Conservation (phyloP, 2,888 invertebrate genomes). For the Sthenelais limicola region DNA sequence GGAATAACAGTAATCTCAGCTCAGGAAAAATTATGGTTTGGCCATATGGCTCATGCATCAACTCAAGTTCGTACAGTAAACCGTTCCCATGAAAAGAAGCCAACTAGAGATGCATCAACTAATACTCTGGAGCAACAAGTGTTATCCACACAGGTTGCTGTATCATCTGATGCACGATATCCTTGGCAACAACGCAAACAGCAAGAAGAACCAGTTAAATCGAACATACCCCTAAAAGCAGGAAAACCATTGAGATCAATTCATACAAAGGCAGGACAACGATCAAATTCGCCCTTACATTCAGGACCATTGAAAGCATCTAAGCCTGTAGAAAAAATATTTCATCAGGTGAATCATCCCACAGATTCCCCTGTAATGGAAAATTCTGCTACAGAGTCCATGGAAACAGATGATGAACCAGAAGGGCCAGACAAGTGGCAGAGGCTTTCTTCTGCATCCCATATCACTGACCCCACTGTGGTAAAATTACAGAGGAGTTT, state of each 20-base stretch:
- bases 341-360: neutral
- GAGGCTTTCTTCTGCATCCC: neutral
- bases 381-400: slow-evolving; percentile 22
- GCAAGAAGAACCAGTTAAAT: slow-evolving; percentile 2
- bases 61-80: slow-evolving; percentile 29
- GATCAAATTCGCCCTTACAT: too few relatives aligned
- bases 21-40: slow-evolving; percentile 11
- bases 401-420: slow-evolving; percentile 31
- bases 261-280: neutral
- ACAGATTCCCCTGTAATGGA: slow-evolving; percentile 9
- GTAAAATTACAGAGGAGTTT: slow-evolving; percentile 64
- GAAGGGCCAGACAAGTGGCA: slow-evolving; percentile 38
- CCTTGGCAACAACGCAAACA: slow-evolving; percentile 6
- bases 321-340: slow-evolving; percentile 2
- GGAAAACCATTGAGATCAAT: neutral
- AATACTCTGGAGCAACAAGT: neutral
- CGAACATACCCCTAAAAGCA: slow-evolving; percentile 13
- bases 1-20: slow-evolving; percentile 3
- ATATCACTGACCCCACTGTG: slow-evolving; percentile 55
- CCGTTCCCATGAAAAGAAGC: neutral
- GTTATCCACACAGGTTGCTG: neutral
- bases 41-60: slow-evolving; percentile 4
- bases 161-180: slow-evolving; percentile 6
- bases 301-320: too few relatives aligned
- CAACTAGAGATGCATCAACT: slow-evolving; percentile 3